phyloP scores from a whole-genome alignment of 2,113 vertebrate genomes.

The Dipodomys merriami region DNA sequence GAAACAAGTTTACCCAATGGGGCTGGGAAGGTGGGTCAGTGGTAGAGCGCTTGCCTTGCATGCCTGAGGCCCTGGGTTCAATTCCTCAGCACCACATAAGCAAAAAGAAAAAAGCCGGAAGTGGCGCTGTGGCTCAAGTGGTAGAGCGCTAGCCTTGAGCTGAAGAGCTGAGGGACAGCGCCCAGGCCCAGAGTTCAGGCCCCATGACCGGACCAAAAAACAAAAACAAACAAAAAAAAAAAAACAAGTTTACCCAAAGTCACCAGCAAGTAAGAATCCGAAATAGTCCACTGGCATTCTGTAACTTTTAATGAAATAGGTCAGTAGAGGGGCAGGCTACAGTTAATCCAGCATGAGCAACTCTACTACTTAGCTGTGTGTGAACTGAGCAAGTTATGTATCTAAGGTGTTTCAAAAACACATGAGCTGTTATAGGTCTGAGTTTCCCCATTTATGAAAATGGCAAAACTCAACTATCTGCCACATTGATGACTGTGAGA shows the following conservation, averaged over 20 bases:
- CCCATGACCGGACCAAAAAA: no score
- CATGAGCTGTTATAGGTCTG: background rate
- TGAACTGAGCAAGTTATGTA: background rate
- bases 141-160: no score
- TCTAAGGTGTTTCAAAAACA: no score
- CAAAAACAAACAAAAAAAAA: no score
- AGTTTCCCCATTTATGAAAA: background rate
- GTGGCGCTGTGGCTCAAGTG: no score
- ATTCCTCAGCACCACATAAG: no score
- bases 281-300: background rate
- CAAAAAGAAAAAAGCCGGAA: no score
- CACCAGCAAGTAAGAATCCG: constrained; percentile 40
- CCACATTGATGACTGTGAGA: background rate
- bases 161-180: no score
- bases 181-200: no score
- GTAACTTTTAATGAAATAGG: constrained; percentile 14
- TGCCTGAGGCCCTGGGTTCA: no score
- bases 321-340: background rate
- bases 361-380: background rate
- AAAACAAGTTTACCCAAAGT: background rate
- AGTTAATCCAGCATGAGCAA: constrained; percentile 15
- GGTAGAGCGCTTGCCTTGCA: no score
- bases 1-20: background rate
- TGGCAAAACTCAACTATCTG: background rate
- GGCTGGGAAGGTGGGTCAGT: no score